Evolutionary conservation across 53 echinoderm and acorn worm genomes (phyloP), one percentile per base, ranked within the genome.

Genomic region (Apostichopus leukothele): DNA sequence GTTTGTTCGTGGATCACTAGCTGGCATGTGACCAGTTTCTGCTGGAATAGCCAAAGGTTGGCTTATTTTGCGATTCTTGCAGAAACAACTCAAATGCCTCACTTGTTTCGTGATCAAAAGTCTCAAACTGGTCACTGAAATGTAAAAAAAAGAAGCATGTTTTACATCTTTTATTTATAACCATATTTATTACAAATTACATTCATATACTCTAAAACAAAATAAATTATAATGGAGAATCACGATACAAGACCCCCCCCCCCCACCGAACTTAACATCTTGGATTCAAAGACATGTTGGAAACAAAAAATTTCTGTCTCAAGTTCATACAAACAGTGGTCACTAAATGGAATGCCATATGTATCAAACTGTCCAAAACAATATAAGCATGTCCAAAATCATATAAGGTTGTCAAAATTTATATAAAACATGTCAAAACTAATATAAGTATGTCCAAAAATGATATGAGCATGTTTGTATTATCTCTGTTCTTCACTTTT

Each of bases 11-110:
- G 39, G 39, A 39, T 63, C 16, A 66, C 84, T 84, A 84, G 19
- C 59, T 59, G 11, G 84, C 84, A 23, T 53, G 14, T 60, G 84
- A 84, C 84, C 84, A 84, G 10, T 84, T 5, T 20, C 84, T 84
- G 60, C 84, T 84, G 4, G 84, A 84, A 61, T 61, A 84, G 25
- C 84, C 84, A 21, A 25, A 66, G 2, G 61, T 21, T 19, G 60
- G 3, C 16, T 39, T 66, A 23, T 25, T 55, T 57, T 84, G 52
- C 21, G 84, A 61, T 78, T 78, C 80, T 50, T 78, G 61, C 79
- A 78, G 50, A 21, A 89, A 89, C 67, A 79, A n/a, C 79, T 89
- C 89, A n/a, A 89, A 89, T 4, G 89, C 89, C 7, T 57, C 79
- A 26, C 78, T 78, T 26, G 67, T 67, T 89, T 89, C 89, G 9